A percentile compares a stretch with the other conserved stretches of the same genome.
These are phyloP conservation scores for Lampropteryx suffumata DNA, from an alignment of 2,888 invertebrate species.

Conservation along the genomic window DNA sequence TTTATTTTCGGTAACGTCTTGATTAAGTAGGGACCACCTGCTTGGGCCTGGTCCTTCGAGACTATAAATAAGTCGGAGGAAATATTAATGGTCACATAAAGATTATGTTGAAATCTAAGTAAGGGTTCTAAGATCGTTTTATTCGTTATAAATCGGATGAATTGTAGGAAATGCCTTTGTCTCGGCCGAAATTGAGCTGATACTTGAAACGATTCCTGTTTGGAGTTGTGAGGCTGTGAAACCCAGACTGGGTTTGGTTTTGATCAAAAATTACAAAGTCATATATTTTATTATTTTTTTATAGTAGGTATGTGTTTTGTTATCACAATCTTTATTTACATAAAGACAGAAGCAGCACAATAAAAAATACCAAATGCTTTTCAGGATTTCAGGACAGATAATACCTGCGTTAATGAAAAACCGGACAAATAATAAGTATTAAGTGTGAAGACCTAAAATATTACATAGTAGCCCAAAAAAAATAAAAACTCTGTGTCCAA, in stretches of 20 bases:
- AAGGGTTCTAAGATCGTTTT: conserved; percentile 60
- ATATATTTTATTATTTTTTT: no score
- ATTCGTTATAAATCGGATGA: conserved; percentile 58
- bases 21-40: conserved; percentile 83
- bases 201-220: conserved; percentile 27
- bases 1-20: conserved; percentile 80
- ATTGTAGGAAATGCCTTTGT: conserved; percentile 54
- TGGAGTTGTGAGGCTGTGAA: conserved; percentile 23
- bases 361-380: no score
- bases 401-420: no score
- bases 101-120: conserved; percentile 70
- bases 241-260: conserved; percentile 14
- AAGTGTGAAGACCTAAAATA: no score
- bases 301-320: no score
- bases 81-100: conserved; percentile 75
- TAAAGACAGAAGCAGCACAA: no score
- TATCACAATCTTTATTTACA: no score
- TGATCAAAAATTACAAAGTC: neutral
- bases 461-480: no score
- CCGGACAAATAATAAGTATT: no score
- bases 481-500: no score
- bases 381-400: no score
- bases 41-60: conserved; percentile 62
- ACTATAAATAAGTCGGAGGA: conserved; percentile 73
- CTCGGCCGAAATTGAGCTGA: conserved; percentile 41